A percentile compares a stretch with the other conserved stretches of the same genome.
phyloP scores from a whole-genome alignment of 1,140 invertebrate species.

The Pomacea maculata region DNA sequence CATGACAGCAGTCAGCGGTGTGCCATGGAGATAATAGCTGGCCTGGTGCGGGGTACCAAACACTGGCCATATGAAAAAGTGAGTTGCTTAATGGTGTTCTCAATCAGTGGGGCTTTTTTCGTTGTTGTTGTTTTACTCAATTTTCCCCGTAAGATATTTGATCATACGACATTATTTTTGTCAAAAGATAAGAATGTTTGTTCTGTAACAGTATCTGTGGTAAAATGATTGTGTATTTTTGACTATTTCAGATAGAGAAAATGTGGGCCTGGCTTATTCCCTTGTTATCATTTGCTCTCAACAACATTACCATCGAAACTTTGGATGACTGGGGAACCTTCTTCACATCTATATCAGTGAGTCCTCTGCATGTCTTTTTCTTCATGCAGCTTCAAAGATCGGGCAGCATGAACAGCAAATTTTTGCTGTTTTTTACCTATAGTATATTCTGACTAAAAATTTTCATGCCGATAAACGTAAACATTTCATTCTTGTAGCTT shows the following conservation, averaged over 20 bases:
- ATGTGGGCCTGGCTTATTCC: conserved; percentile 73
- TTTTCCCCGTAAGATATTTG: neutral
- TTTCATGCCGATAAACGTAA: too few species aligned
- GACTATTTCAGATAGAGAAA: conserved; percentile 57
- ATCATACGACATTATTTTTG: neutral
- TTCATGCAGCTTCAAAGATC: too few species aligned
- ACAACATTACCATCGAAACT: conserved; percentile 75
- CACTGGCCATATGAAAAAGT: conserved; percentile 81
- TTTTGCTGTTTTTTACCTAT: neutral
- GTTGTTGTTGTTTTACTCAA: too few species aligned
- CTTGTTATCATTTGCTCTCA: conserved; percentile 71
- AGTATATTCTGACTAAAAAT: too few species aligned
- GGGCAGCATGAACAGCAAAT: too few species aligned
- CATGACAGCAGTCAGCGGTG: conserved; percentile 82
- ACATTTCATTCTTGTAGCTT: too few species aligned
- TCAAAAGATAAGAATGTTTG: neutral
- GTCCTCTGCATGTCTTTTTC: conserved; percentile 38
- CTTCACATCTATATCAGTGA: conserved; percentile 69
- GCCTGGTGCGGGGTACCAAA: conserved; percentile 81
- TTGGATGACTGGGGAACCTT: conserved; percentile 81
- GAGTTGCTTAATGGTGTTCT: neutral
- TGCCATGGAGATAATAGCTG: conserved; percentile 83
- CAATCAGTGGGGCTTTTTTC: neutral
- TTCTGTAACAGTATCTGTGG: neutral
- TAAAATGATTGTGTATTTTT: neutral